Percentiles rank a stretch among this genome's conserved stretches.
These are phyloP conservation scores for Urocitellus parryii DNA, from an alignment of 2,113 vertebrate species.

Conservation along the genomic window DNA sequence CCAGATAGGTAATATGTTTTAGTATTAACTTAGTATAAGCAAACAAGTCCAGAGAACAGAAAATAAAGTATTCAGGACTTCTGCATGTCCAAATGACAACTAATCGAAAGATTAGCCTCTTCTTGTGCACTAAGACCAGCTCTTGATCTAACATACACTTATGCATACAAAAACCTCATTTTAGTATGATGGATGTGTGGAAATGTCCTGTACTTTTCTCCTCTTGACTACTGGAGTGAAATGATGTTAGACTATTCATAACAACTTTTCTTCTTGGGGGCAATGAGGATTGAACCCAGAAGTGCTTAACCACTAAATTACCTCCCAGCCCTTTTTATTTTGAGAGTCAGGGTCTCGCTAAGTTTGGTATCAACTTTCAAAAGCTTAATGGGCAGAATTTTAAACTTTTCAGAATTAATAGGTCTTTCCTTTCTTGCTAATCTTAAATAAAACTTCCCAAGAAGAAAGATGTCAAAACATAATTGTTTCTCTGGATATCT, in stretches of 20 bases:
- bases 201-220: background rate
- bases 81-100: background rate
- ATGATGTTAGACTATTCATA: background rate
- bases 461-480: background rate
- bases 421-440: background rate
- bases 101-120: background rate
- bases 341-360: too few species aligned
- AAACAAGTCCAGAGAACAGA: background rate
- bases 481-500: background rate
- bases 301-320: too few species aligned
- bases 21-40: background rate
- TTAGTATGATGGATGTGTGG: background rate
- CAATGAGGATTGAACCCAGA: too few species aligned
- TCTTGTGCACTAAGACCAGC: background rate
- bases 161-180: background rate
- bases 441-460: conserved; percentile 27
- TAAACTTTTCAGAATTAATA: background rate
- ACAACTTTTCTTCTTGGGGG: background rate
- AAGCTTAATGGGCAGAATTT: background rate
- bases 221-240: background rate
- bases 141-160: background rate
- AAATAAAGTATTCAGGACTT: background rate
- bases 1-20: background rate
- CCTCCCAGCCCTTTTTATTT: too few species aligned
- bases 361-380: background rate